Evolutionary conservation across 2,113 vertebrate genomes (phyloP).

Genomic region (Axis porcinus): DNA sequence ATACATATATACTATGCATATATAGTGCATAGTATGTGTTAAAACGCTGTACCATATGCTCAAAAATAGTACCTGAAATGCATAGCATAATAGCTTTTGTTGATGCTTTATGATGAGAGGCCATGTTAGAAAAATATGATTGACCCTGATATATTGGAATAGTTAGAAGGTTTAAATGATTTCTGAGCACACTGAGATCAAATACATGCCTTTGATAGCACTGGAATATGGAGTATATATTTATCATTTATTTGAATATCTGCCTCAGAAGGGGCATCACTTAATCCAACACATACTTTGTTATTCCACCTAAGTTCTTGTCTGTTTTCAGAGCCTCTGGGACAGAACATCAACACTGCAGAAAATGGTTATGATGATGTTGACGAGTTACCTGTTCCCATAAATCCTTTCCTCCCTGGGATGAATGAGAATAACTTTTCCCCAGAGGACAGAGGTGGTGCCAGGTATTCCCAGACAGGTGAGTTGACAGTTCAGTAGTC

Average conservation of each 20-base stretch:
- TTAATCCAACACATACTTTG: neutral
- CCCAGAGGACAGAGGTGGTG: neutral
- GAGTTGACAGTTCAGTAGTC: neutral
- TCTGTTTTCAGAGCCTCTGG: neutral
- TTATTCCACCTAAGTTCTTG: neutral
- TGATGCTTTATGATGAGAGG: neutral
- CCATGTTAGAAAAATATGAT: neutral
- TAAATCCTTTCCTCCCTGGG: neutral
- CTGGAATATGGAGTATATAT: neutral
- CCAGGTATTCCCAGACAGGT: neutral
- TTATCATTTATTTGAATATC: neutral
- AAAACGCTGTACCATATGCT: neutral
- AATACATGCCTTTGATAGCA: neutral
- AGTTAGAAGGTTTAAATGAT: neutral
- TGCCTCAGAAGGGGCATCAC: neutral
- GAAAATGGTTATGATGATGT: conserved; percentile 4
- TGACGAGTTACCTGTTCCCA: neutral
- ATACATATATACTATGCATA: too few species aligned
- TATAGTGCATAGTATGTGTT: neutral
- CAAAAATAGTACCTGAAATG: neutral
- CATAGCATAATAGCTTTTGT: neutral
- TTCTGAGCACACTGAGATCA: neutral
- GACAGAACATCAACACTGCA: neutral
- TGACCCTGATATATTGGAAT: neutral
- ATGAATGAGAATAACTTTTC: neutral